Conservation (phyloP, 2,797 vertebrate species). For the Artibeus lituratus region DNA sequence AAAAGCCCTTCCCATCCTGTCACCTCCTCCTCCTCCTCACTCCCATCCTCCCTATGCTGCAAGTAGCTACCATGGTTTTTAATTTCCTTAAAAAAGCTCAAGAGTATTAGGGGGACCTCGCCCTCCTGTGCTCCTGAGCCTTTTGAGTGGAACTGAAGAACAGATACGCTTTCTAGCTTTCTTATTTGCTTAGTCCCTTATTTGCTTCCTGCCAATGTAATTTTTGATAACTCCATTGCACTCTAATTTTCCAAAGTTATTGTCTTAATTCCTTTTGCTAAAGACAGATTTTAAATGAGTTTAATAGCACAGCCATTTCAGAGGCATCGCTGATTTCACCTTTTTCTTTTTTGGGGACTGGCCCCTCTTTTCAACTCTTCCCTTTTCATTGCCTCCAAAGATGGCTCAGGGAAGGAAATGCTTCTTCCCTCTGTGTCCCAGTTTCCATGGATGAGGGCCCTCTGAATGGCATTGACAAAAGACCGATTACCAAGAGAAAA, state of each 20-base stretch:
- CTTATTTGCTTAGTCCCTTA: background rate
- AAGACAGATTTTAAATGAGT: constrained; percentile 43
- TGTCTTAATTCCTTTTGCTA: constrained; percentile 46
- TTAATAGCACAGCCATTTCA: background rate
- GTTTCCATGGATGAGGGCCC: background rate
- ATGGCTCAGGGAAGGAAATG: background rate
- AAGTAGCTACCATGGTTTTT: background rate
- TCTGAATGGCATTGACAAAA: background rate
- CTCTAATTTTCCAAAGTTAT: constrained; percentile 53
- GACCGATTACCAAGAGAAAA: background rate
- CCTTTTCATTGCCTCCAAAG: background rate
- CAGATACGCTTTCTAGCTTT: background rate
- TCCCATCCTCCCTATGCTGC: background rate
- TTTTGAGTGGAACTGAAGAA: background rate
- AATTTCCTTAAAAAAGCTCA: background rate
- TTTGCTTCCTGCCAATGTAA: constrained; percentile 28
- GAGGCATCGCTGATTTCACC: background rate
- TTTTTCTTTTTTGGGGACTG: background rate
- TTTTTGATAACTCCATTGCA: constrained; percentile 26
- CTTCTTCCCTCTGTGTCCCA: background rate
- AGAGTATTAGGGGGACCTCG: background rate
- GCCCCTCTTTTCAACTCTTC: background rate
- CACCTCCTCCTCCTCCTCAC: background rate
- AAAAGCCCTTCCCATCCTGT: background rate
- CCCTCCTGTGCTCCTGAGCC: background rate